These are phyloP conservation scores for Ptilorrhoa leucosticta DNA, from an alignment of 2,113 vertebrate genomes.

Conservation along the genomic window DNA sequence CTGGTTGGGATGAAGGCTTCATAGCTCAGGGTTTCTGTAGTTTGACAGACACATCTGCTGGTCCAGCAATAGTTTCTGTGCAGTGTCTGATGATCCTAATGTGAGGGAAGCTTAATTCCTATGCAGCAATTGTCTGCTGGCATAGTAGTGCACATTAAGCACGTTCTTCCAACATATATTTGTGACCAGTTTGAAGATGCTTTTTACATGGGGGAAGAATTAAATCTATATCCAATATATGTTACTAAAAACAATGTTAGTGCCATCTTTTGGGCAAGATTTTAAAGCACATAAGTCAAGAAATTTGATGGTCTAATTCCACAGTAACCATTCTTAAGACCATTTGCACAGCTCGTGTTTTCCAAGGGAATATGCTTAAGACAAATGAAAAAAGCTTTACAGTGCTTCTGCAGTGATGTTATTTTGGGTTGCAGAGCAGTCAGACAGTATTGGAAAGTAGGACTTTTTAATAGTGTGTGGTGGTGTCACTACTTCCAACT, in stretches of 20 bases:
- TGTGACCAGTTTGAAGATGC: not conserved
- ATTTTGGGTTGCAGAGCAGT: slow-evolving; percentile 13
- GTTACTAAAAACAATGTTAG: slow-evolving; percentile 64
- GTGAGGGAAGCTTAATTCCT: not conserved
- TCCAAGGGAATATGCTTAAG: not conserved
- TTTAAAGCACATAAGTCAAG: slow-evolving; percentile 61
- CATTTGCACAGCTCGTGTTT: not conserved
- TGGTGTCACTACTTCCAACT: slow-evolving; percentile 46
- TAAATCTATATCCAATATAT: slow-evolving; percentile 48
- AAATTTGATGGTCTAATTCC: slow-evolving; percentile 25
- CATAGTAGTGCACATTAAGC: not conserved
- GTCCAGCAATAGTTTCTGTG: not conserved
- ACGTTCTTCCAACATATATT: not conserved
- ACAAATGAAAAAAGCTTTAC: not conserved
- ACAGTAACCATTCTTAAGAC: not conserved
- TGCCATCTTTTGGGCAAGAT: slow-evolving; percentile 68
- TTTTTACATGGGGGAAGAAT: not conserved
- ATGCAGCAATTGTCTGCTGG: not conserved
- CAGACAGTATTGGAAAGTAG: slow-evolving; percentile 10
- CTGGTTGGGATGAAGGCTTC: not conserved
- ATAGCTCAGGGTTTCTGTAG: not conserved
- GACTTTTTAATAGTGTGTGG: slow-evolving; percentile 31
- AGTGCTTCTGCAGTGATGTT: not conserved
- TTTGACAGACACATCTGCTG: not conserved
- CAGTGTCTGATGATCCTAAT: not conserved